Conservation (phyloP, 2,113 vertebrate species). For the Falco punctatus region DNA sequence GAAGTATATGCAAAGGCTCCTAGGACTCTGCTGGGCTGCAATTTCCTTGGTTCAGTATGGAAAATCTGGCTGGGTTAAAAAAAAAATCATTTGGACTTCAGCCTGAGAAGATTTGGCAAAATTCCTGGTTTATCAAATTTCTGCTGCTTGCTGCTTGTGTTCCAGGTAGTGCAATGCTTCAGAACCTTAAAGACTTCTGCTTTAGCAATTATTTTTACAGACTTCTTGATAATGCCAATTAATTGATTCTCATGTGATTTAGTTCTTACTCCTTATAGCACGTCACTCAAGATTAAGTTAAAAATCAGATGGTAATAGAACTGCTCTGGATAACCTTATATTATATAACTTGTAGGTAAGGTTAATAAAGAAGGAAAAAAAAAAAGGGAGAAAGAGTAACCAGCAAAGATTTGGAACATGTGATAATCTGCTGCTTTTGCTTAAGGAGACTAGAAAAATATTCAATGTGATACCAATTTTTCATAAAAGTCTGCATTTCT, state of each 20-base stretch:
- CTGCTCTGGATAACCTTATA: not conserved
- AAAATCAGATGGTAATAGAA: slow-evolving; percentile 19
- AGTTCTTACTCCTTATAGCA: not conserved
- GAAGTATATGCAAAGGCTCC: not conserved
- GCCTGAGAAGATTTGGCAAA: slow-evolving; percentile 46
- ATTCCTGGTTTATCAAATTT: slow-evolving; percentile 48
- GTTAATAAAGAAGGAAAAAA: not conserved
- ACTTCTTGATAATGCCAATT: slow-evolving; percentile 39
- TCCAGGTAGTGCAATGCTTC: slow-evolving; percentile 10
- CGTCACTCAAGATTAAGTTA: slow-evolving; percentile 9
- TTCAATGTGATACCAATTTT: not conserved
- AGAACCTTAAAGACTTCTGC: not conserved
- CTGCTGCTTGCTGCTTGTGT: slow-evolving; percentile 22
- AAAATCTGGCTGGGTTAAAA: slow-evolving; percentile 41
- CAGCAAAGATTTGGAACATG: not conserved
- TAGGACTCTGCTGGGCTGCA: not conserved
- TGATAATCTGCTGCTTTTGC: not conserved
- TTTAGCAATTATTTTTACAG: slow-evolving; percentile 47
- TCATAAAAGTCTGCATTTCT: not conserved
- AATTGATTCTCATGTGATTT: slow-evolving; percentile 15
- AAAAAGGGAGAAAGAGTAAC: fast-evolving
- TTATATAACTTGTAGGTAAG: not conserved
- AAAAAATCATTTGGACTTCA: slow-evolving; percentile 9
- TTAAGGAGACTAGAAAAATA: slow-evolving; percentile 22
- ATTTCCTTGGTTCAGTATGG: slow-evolving; percentile 14